These are phyloP conservation scores for Pelecanoides urinatrix DNA, from an alignment of 2,113 vertebrate genomes.

Conservation along the genomic window DNA sequence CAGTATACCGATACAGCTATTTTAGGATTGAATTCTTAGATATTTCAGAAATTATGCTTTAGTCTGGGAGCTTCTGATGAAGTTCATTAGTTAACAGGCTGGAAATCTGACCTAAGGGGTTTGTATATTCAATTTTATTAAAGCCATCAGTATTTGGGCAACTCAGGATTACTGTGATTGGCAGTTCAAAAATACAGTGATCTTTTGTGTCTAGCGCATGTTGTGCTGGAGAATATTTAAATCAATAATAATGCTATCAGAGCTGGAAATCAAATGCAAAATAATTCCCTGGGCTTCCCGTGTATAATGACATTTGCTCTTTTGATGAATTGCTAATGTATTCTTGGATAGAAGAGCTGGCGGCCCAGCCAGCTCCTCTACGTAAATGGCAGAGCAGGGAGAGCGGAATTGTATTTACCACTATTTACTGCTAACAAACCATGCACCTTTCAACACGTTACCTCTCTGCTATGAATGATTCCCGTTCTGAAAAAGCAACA, in stretches of 20 bases:
- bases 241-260: constrained; percentile 86
- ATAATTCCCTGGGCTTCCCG: constrained; percentile 75
- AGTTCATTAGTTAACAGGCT: constrained; percentile 34
- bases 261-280: constrained; percentile 85
- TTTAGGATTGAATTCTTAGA: background rate
- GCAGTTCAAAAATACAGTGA: constrained; percentile 78
- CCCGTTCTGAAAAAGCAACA: background rate
- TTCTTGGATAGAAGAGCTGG: constrained; percentile 61
- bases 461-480: background rate
- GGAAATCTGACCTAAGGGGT: background rate
- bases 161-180: constrained; percentile 76
- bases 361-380: constrained; percentile 11
- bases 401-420: background rate
- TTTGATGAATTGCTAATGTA: constrained; percentile 83
- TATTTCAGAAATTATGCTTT: background rate
- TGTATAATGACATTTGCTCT: constrained; percentile 78
- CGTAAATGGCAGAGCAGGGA: constrained; percentile 7
- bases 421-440: background rate
- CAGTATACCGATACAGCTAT: background rate
- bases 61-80: constrained; percentile 4
- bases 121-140: constrained; percentile 30
- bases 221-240: constrained; percentile 73
- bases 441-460: background rate
- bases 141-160: constrained; percentile 66
- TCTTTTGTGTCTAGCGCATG: constrained; percentile 77